Base-by-base conservation (phyloP, 1,140 invertebrate genomes). In the Euschistus heros region DNA sequence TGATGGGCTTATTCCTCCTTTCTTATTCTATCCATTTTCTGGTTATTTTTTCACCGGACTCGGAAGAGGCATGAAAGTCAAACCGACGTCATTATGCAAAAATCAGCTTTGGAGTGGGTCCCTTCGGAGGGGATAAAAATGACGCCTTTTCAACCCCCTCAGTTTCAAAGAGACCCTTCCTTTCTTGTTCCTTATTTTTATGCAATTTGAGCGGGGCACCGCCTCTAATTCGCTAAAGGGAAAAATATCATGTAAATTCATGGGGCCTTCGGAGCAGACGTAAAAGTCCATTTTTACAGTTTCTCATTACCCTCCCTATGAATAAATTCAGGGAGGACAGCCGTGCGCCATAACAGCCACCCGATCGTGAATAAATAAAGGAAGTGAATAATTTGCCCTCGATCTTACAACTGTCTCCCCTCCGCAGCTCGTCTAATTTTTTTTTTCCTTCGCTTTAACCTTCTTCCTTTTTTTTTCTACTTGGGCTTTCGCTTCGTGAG, bases 181-280 rank as follows among this genome's bases (percentile, higher is more conserved):
- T 57, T 57, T 26, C 24, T 57, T 57, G 18, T 57, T 24, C 24
- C 15, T 57, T 26, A 17, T 57, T 26, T 57, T 24, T 20, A 57
- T 57, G 54, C 54, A 57, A 57, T 57, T 57, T 26, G 15, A 22
- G 20, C 14, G 24, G 54, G 18, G 14, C 54, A 18, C n/a, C n/a
- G 54, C 20, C 54, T 57, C 18, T 57, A 57, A 57, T 57, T 57
- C 54, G 14, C 24, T 15, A 57, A 57, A 57, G 54, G 54, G 24
- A 57, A 57, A 57, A 57, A 57, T 57, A 57, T 57, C 54, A 57
- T 57, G 54, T 57, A 57, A 57, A 57, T 57, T 57, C 54, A 57
- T 57, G 54, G 10, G 22, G 54, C 54, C 15, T 18, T 14, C 2
- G 6, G 18, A 20, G 47, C 47, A 18, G 24, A 57, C 54, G 54